Base-by-base conservation (phyloP, 1,140 invertebrate species). In the Megathymus violae region DNA sequence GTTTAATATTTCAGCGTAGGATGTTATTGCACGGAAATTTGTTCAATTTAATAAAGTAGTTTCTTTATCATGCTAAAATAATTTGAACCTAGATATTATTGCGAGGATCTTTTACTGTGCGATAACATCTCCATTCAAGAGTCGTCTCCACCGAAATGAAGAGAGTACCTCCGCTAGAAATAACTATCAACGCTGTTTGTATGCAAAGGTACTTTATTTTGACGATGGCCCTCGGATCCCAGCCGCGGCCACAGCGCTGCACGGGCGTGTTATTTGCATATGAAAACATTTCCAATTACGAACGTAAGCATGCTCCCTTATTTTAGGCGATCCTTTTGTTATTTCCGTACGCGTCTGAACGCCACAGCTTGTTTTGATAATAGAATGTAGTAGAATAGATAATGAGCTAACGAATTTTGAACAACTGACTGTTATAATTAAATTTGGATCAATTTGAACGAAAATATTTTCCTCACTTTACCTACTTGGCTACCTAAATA, bases 231-330 rank as follows among this genome's bases (percentile, higher is more conserved):
- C 27, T 31, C 3, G 27, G 1, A 7, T 31, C 27, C 27, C 27
- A 31, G 27, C 27, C 27, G 44, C 44, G 44, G 44, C 9, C 44
- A 46, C 16, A 46, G 4, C 44, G 44, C 16, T 25, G 44, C 62
- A 62, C 54, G 41, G 19, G 19, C 59, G 44, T 51, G 47, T 13
- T 41, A 69, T 67, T 70, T 62, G 54, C 69, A 75, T 73, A 71
- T 67, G 64, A 73, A 74, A 76, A 74, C 62, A 71, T 41, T 63
- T 64, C 40, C 31, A 43, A 50, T 41, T 31, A 43, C 13, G 11
- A 31, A 31, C 17, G 19, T 46, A n/a, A 44, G 41, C 27, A 9
- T 31, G 22, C 44, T 22, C 44, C 44, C 44, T 46, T 48, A 31
- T 48, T 48, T 48, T 48, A 48, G 46, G 13, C 34, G 34, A 48